Evolutionary conservation across 2,888 invertebrate species (phyloP).

Genomic region (Isotomurus palustris): DNA sequence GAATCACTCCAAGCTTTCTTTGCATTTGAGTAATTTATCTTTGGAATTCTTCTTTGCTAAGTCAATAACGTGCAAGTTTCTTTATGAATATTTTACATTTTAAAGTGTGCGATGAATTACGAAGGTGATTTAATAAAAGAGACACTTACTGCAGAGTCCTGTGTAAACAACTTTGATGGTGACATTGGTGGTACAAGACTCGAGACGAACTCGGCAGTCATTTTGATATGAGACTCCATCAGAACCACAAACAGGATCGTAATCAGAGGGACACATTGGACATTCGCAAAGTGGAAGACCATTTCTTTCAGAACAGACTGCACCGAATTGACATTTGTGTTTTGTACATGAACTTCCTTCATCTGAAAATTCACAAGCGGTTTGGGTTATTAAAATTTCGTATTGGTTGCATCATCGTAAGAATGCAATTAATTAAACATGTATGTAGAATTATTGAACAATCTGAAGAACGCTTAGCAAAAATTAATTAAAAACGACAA

Average conservation of each 20-base stretch:
- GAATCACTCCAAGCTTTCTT: too few species aligned
- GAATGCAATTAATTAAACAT: too few species aligned
- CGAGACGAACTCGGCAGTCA: constrained; percentile 73
- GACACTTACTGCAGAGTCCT: constrained; percentile 77
- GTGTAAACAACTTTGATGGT: constrained; percentile 71
- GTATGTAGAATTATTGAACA: too few species aligned
- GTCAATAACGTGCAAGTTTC: background rate
- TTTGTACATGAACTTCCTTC: constrained; percentile 64
- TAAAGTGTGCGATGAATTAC: too few species aligned
- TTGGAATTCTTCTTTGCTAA: too few species aligned
- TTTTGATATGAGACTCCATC: constrained; percentile 79
- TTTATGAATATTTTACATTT: background rate
- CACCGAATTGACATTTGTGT: constrained; percentile 71
- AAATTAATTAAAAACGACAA: too few species aligned
- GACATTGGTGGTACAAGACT: constrained; percentile 69
- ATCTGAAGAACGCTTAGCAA: too few species aligned
- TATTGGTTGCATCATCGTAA: too few species aligned
- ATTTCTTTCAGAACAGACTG: constrained; percentile 64
- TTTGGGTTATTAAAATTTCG: too few species aligned
- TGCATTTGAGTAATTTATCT: too few species aligned
- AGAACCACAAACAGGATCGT: constrained; percentile 77
- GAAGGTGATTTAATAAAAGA: too few species aligned
- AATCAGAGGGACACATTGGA: constrained; percentile 75
- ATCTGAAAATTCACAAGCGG: constrained; percentile 55
- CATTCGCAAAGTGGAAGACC: constrained; percentile 76